Percentiles rank a stretch among this genome's conserved stretches.
phyloP scores from a whole-genome alignment of 2,888 invertebrate species.

The Eupithecia insigniata region DNA sequence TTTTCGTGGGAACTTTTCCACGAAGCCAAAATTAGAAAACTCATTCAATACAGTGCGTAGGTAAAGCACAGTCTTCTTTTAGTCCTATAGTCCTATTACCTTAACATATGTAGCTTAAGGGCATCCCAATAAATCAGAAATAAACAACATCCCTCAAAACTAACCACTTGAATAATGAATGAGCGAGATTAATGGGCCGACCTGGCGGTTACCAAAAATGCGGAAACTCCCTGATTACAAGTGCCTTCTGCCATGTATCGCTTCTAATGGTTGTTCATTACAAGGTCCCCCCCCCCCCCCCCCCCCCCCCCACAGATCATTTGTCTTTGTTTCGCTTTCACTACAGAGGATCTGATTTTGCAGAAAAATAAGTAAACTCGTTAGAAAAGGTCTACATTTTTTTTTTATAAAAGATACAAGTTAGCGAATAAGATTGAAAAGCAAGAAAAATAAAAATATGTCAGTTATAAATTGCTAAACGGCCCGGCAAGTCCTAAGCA shows the following conservation, averaged over 20 bases:
- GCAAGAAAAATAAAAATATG: slow-evolving; percentile 15
- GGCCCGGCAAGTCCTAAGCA: slow-evolving; percentile 29
- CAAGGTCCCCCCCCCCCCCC: slow-evolving; percentile 8
- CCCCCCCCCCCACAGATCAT: too few species aligned
- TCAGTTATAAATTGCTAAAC: slow-evolving; percentile 27
- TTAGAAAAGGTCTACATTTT: not conserved
- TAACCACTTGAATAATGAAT: slow-evolving; percentile 45
- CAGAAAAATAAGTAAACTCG: not conserved
- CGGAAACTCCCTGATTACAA: slow-evolving; percentile 37
- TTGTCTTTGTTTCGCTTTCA: not conserved
- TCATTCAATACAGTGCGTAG: not conserved
- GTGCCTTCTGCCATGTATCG: slow-evolving; percentile 24
- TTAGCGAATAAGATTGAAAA: slow-evolving; percentile 11
- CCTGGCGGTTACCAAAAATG: slow-evolving; percentile 38
- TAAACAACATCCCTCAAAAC: slow-evolving; percentile 27
- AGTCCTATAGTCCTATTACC: not conserved
- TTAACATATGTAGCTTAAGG: slow-evolving; percentile 5
- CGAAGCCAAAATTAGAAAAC: not conserved
- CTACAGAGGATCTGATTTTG: slow-evolving; percentile 1
- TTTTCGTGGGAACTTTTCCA: not conserved
- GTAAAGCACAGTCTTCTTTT: not conserved
- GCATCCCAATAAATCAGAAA: slow-evolving; percentile 21
- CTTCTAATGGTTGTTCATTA: slow-evolving; percentile 27
- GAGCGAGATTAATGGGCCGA: slow-evolving; percentile 40
- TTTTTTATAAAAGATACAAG: not conserved